phyloP scores from a whole-genome alignment of 2,797 vertebrate species.

The Manis pentadactyla region DNA sequence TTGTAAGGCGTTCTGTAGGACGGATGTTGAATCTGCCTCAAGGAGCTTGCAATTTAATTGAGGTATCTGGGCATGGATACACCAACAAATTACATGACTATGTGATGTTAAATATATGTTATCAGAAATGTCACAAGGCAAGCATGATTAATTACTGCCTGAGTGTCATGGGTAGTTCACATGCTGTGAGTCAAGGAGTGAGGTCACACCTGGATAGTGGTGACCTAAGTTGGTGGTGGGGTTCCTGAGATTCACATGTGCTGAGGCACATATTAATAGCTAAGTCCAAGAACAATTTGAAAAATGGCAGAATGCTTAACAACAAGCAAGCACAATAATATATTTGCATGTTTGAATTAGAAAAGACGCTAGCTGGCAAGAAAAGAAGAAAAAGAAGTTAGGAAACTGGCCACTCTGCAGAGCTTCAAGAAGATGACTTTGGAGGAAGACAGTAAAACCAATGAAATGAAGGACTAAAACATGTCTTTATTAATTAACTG shows the following conservation, averaged over 20 bases:
- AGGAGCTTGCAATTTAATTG: constrained; percentile 17
- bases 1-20: not conserved
- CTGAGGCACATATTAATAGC: not conserved
- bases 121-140: constrained; percentile 23
- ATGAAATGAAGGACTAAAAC: constrained; percentile 45
- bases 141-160: not conserved
- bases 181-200: not conserved
- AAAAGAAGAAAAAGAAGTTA: constrained; percentile 40
- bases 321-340: not conserved
- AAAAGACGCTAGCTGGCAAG: constrained; percentile 14
- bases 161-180: not conserved
- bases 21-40: not conserved
- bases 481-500: constrained; percentile 69
- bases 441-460: constrained; percentile 79
- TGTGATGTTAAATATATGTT: constrained; percentile 39
- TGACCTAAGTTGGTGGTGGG: not conserved
- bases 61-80: not conserved
- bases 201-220: not conserved
- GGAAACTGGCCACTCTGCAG: not conserved
- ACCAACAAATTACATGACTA: constrained; percentile 7
- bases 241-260: not conserved
- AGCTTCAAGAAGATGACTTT: constrained; percentile 77
- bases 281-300: not conserved
- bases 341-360: constrained; percentile 53
- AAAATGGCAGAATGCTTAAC: constrained; percentile 24